A percentile compares a stretch with the other conserved stretches of the same genome.
Conservation (phyloP, 2,888 invertebrate genomes). For the Cyclophora albipunctata region DNA sequence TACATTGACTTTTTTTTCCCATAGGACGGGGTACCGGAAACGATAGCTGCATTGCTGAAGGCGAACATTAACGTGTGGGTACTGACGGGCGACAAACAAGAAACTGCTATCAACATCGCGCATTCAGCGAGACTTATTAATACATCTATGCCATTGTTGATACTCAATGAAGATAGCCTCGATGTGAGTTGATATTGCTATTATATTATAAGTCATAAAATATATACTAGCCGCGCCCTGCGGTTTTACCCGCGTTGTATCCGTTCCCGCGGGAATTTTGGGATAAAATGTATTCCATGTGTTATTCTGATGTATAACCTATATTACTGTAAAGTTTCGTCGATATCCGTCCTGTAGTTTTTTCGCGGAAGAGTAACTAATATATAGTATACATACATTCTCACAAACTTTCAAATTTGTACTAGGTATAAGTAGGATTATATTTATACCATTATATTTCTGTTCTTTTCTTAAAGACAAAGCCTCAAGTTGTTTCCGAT, state of each 20-base stretch:
- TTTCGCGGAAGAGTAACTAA: too few relatives aligned
- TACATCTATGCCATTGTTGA: slow-evolving; percentile 88
- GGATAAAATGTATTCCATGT: too few relatives aligned
- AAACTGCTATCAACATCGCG: slow-evolving; percentile 99
- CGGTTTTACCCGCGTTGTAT: too few relatives aligned
- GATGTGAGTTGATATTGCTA: slow-evolving; percentile 80
- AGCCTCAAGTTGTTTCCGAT: background rate
- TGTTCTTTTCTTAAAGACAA: background rate
- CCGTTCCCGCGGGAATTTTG: too few relatives aligned
- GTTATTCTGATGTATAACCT: too few relatives aligned
- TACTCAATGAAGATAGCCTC: slow-evolving; percentile 92
- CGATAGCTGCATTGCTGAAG: slow-evolving; percentile 91
- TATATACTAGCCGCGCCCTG: too few relatives aligned
- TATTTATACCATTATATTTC: too few relatives aligned
- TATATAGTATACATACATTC: too few relatives aligned
- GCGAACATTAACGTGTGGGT: slow-evolving; percentile 99
- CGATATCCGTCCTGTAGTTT: too few relatives aligned
- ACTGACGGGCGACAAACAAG: slow-evolving; percentile 98
- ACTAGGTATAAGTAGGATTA: background rate
- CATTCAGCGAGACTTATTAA: slow-evolving; percentile 93
- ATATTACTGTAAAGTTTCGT: too few relatives aligned
- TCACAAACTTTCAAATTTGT: too few relatives aligned
- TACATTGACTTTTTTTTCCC: too few relatives aligned
- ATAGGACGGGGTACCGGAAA: slow-evolving; percentile 91
- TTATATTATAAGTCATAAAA: background rate